Evolutionary conservation across 2,113 vertebrate species (phyloP), one percentile per base, ranked within the genome.

Genomic region (Micronycteris hirsuta): DNA sequence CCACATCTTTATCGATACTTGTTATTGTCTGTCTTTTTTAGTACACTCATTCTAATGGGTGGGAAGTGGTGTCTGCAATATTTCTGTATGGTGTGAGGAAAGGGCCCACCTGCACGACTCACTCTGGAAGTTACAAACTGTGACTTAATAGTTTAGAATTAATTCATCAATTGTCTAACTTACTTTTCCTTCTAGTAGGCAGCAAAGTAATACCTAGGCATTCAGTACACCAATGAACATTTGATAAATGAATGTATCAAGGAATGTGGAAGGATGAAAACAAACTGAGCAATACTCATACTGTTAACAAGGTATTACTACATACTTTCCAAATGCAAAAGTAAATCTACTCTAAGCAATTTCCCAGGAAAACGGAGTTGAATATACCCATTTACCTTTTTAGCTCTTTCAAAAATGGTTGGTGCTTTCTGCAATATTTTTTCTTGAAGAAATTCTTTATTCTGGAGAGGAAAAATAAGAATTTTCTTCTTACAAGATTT

Each of bases 371-470:
- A 94, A 86, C 0, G 6, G 38, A 94, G 38, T 81, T 56, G 88
- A 73, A 85, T 77, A 85, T 77, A 38, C 47, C 68, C 45, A 82
- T 13, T 89, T 98, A 99, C 99, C 99, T 98, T 99, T 99, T 98
- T 99, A 65, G 99, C 99, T 98, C 99, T 98, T 98, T 99, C 99
- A 31, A 98, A 98, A 98, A 99, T 99, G 98, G 99, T 99, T 84
- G 99, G 99, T 47, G 99, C 99, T 98, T 98, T 99, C 96, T 99
- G 99, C 93, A 99, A 92, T 98, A 99, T 98, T 98, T 98, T 99
- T 97, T 99, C 99, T 77, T 99, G 99, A 95, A 99, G 98, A 98
- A 99, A 99, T 89, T 99, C 99, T 97, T 99, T 99, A 98, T 98
- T 99, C 99, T 99, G 97, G 43, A 97, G 82, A 81, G 4, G 82